Conservation (phyloP, 2,113 vertebrate genomes). For the Odontesthes bonariensis region DNA sequence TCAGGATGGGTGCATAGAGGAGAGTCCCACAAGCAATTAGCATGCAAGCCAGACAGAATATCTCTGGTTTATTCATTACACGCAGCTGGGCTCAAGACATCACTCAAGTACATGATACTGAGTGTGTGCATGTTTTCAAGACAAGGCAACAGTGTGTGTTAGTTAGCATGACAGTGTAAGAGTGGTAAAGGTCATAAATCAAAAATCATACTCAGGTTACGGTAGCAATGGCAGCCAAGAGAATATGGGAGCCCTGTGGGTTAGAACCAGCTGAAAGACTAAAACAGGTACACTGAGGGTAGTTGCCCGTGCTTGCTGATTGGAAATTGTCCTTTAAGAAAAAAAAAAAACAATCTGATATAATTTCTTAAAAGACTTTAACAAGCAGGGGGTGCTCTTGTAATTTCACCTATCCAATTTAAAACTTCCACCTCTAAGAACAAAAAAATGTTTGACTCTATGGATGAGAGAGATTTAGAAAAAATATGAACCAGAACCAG, state of each 20-base stretch:
- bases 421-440: background rate
- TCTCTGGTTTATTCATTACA: slow-evolving; percentile 74
- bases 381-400: background rate
- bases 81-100: slow-evolving; percentile 73
- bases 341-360: background rate
- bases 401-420: background rate
- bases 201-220: slow-evolving; percentile 21
- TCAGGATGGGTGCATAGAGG: slow-evolving; percentile 50
- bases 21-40: slow-evolving; percentile 72
- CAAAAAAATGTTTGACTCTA: too few relatives aligned
- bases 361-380: background rate
- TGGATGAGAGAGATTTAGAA: too few relatives aligned
- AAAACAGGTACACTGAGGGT: background rate
- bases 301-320: background rate
- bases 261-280: slow-evolving; percentile 15
- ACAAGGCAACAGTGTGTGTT: background rate
- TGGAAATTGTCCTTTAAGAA: background rate
- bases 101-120: slow-evolving; percentile 39
- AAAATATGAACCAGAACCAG: too few relatives aligned
- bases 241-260: slow-evolving; percentile 11
- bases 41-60: slow-evolving; percentile 67
- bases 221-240: slow-evolving; percentile 31
- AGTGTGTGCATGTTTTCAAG: slow-evolving; percentile 27
- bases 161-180: background rate
- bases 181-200: slow-evolving; percentile 12